A percentile compares a stretch with the other conserved stretches of the same genome.
These are phyloP conservation scores for Epicauta chinensis DNA, from an alignment of 1,140 invertebrate species.

Conservation along the genomic window DNA sequence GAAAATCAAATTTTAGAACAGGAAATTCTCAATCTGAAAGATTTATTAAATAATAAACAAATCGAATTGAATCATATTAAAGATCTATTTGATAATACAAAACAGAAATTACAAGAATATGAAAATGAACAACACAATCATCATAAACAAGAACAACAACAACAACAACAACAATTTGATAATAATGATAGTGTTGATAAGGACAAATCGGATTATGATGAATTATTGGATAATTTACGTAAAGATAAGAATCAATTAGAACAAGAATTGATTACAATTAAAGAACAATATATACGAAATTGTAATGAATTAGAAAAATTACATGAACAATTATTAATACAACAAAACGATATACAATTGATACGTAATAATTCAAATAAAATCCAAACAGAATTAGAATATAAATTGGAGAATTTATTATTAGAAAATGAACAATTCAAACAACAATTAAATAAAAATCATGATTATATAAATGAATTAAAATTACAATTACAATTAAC, in stretches of 20 bases:
- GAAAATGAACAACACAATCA: background rate
- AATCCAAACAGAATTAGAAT: conserved; percentile 72
- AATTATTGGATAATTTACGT: conserved; percentile 62
- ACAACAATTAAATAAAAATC: conserved; percentile 63
- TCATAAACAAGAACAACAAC: too few species aligned
- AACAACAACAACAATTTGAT: conserved; percentile 41
- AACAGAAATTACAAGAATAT: conserved; percentile 60
- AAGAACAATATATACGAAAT: conserved; percentile 68
- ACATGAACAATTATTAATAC: conserved; percentile 61
- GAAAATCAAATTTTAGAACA: conserved; percentile 67
- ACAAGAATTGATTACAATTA: conserved; percentile 61
- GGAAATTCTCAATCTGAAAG: conserved; percentile 62
- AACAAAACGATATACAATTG: conserved; percentile 76
- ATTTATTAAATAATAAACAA: conserved; percentile 55
- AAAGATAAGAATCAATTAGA: conserved; percentile 64
- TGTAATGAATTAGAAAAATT: conserved; percentile 69
- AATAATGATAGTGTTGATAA: conserved; percentile 50
- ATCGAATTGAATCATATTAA: conserved; percentile 72
- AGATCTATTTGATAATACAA: conserved; percentile 73
- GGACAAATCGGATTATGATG: conserved; percentile 61
- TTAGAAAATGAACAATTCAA: conserved; percentile 64
- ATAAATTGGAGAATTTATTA: conserved; percentile 63
- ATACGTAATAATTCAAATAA: conserved; percentile 77
- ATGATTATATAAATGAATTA: conserved; percentile 67
- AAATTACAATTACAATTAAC: conserved; percentile 66